These are phyloP conservation scores for Azemiops feae DNA, from an alignment of 2,113 vertebrate species.

Conservation along the genomic window DNA sequence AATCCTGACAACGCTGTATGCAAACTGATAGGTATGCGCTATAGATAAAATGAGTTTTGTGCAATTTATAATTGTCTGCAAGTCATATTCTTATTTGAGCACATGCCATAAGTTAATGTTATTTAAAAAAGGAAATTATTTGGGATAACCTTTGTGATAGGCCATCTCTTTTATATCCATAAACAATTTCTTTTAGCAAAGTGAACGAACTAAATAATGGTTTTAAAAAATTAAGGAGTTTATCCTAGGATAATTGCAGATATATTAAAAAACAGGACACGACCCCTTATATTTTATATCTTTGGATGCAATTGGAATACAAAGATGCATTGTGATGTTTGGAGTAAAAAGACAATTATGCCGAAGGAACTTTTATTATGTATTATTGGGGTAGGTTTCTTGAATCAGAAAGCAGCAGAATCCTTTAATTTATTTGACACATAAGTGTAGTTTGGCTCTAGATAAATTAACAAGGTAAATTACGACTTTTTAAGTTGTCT, in stretches of 20 bases:
- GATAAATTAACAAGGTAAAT: background rate
- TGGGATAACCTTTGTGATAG: background rate
- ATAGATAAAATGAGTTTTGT: background rate
- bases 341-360: background rate
- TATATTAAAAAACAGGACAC: background rate
- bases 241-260: background rate
- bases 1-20: conserved; percentile 80
- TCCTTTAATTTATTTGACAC: background rate
- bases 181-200: background rate
- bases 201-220: background rate
- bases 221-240: background rate
- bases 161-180: background rate
- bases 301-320: background rate
- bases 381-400: background rate
- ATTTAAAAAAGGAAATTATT: background rate
- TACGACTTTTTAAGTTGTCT: background rate
- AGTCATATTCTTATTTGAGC: background rate
- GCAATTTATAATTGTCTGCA: background rate
- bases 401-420: background rate
- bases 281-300: background rate
- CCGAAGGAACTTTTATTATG: background rate
- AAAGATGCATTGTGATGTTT: background rate
- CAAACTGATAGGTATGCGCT: conserved; percentile 82
- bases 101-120: background rate
- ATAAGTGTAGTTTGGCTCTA: background rate